Evolutionary conservation across 2,888 invertebrate species (phyloP), one percentile per base, ranked within the genome.

Genomic region (Dasysyrphus albostriatus): DNA sequence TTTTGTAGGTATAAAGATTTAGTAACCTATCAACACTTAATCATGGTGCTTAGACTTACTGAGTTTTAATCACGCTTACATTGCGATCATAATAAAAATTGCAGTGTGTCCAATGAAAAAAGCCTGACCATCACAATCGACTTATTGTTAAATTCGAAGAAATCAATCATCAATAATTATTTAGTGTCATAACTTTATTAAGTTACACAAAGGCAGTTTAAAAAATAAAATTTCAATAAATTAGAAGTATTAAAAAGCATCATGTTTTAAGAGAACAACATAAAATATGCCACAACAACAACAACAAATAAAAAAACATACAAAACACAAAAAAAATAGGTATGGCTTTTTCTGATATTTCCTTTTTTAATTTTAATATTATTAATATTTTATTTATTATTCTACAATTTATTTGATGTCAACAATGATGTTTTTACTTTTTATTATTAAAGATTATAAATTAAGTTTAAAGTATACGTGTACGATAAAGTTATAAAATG

Each of bases 391-490:
- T n/a, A 47, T 63, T 61, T 49, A 32, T 63, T 77, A 51, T 59
- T 59, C 10, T 47, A 65, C 1, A 3, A 77, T 39, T 58, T 59
- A n/a, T 67, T 67, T 47, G 12, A 65, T 58, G 7, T 19, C 12
- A 49, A 47, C 16, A 47, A 34, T 58, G n/a, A 32, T 10, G 9
- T 63, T 77, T 51, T 61, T n/a, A n/a, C n/a, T n/a, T 29, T 32
- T 75, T 16, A 63, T 61, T 59, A 59, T 70, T 59, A 73, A 10
- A 44, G 42, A 59, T 77, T 59, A 67, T 12, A 1, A 34, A 54
- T 39, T 54, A 59, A 63, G 58, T 67, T 75, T 39, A 58, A 72
- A 59, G 51, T 73, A 47, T 59, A 76, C 73, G 82, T 73, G 74
- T 73, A 78, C 56, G 74, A 54, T 73, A 59, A 54, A 69, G n/a